These are phyloP conservation scores for Channa argus DNA, from an alignment of 2,113 vertebrate species.

Conservation along the genomic window DNA sequence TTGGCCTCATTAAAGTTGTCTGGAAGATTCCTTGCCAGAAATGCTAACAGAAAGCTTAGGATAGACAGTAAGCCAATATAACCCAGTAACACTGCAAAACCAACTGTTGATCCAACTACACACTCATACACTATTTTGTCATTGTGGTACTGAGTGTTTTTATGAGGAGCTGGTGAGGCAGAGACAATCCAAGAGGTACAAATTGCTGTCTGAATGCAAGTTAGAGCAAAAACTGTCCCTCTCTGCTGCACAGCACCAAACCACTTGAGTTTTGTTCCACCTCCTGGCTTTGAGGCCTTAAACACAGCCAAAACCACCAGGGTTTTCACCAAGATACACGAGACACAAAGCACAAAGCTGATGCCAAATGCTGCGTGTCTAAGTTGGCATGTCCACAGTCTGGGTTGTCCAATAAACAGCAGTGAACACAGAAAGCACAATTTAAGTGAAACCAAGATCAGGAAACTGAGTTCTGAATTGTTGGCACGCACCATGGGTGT, in stretches of 20 bases:
- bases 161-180: constrained; percentile 59
- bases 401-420: constrained; percentile 66
- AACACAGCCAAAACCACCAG: constrained; percentile 65
- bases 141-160: constrained; percentile 64
- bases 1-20: constrained; percentile 79
- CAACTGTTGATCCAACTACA: constrained; percentile 67
- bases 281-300: constrained; percentile 54
- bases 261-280: constrained; percentile 57
- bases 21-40: constrained; percentile 75
- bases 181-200: constrained; percentile 72
- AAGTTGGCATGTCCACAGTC: constrained; percentile 54
- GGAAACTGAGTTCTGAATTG: constrained; percentile 81
- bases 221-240: constrained; percentile 66
- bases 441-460: constrained; percentile 74
- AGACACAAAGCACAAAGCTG: constrained; percentile 62
- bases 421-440: constrained; percentile 81
- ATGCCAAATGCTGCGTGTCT: constrained; percentile 61
- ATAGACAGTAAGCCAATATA: constrained; percentile 79
- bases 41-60: constrained; percentile 77
- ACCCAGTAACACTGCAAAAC: constrained; percentile 68
- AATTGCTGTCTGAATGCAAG: constrained; percentile 69
- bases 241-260: constrained; percentile 75
- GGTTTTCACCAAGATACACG: constrained; percentile 65
- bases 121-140: constrained; percentile 77
- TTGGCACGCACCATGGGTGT: constrained; percentile 79